phyloP scores from a whole-genome alignment of 37 sponge, comb jelly and placozoan species.

The Petrosia ficiformis region DNA sequence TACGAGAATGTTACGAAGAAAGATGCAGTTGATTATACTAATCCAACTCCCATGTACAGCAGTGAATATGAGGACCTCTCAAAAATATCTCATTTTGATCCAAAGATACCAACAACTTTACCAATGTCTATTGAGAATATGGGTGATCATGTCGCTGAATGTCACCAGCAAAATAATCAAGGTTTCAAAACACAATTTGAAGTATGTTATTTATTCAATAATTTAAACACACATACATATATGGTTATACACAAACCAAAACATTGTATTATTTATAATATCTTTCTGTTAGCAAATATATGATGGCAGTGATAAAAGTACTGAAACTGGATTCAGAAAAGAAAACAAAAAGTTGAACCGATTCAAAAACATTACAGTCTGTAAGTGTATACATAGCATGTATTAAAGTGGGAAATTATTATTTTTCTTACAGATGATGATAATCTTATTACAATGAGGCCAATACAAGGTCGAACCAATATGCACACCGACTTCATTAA shows the following conservation, averaged over 20 bases:
- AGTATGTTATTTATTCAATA: no score
- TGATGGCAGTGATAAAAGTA: background rate
- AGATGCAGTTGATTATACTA: no score
- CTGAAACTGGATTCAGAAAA: slow-evolving; percentile 4
- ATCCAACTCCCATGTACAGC: no score
- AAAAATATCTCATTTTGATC: no score
- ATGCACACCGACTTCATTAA: slow-evolving; percentile 44
- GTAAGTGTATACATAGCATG: slow-evolving; percentile 19
- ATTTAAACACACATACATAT: no score
- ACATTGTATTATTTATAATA: background rate
- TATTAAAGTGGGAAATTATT: background rate
- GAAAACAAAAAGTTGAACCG: slow-evolving; percentile 33
- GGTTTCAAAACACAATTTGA: background rate
- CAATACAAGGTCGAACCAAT: slow-evolving; percentile 7
- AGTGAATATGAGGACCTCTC: no score
- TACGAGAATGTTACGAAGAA: no score
- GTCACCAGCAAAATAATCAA: background rate
- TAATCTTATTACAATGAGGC: slow-evolving; percentile 17
- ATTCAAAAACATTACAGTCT: slow-evolving; percentile 38
- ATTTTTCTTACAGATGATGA: slow-evolving; percentile 51
- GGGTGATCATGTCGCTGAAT: background rate
- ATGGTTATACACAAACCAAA: no score
- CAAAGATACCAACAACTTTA: background rate
- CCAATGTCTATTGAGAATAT: background rate
- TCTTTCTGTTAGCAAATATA: no score